A percentile compares a stretch with the other conserved stretches of the same genome.
Conservation (phyloP, 2,888 invertebrate species). For the Trissoscelio sp. region DNA sequence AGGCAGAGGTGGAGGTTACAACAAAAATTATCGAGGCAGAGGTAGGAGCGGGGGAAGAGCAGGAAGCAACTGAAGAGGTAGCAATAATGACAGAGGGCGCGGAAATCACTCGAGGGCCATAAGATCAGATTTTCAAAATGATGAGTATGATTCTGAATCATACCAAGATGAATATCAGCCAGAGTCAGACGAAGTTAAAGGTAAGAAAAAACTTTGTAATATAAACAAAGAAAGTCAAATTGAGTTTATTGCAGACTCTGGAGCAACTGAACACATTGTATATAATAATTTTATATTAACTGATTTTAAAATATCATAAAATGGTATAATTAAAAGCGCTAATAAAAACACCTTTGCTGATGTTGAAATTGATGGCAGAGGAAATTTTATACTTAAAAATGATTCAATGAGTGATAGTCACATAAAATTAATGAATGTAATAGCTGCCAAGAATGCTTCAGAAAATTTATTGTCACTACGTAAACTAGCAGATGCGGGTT, state of each 20-base stretch:
- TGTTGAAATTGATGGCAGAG: constrained; percentile 70
- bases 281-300: constrained; percentile 11
- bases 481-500: constrained; percentile 39
- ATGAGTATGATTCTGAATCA: constrained; percentile 4
- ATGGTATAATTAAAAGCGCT: constrained; percentile 65
- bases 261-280: constrained; percentile 65
- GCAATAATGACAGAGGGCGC: neutral
- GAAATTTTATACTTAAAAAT: constrained; percentile 63
- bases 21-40: neutral
- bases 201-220: neutral
- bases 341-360: constrained; percentile 69
- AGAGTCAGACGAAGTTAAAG: neutral
- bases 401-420: constrained; percentile 42
- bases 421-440: constrained; percentile 67
- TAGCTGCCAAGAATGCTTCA: constrained; percentile 67
- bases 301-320: constrained; percentile 34
- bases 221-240: constrained; percentile 22
- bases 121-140: neutral
- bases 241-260: constrained; percentile 69
- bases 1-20: constrained; percentile 4
- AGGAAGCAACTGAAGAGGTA: neutral
- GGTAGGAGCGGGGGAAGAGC: neutral
- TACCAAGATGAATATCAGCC: constrained; percentile 13
- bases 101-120: neutral
- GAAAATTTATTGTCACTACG: constrained; percentile 71